A percentile compares a stretch with the other conserved stretches of the same genome.
Evolutionary conservation across 2,797 vertebrate species (phyloP).

Genomic region (Platalea minor): DNA sequence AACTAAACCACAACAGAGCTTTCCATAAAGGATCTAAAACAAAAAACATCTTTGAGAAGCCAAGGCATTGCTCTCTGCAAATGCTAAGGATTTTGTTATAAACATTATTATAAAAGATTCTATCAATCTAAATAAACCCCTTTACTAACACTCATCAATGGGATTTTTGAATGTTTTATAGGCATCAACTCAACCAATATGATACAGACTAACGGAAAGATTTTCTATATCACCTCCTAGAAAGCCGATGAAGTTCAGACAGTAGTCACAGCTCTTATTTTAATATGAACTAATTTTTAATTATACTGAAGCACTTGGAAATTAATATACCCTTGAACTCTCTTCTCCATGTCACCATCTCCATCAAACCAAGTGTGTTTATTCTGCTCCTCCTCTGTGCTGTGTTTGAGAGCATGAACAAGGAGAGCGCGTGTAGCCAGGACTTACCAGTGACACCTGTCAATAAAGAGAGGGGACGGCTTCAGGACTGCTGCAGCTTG

Average conservation of each 20-base stretch:
- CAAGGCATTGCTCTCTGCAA: neutral
- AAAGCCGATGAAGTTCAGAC: neutral
- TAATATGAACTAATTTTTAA: conserved; percentile 21
- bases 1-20: neutral
- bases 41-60: neutral
- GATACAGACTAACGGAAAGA: neutral
- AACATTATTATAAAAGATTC: neutral
- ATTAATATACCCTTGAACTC: conserved; percentile 10
- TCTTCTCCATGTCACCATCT: neutral
- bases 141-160: neutral
- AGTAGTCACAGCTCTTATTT: neutral
- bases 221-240: neutral
- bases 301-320: conserved; percentile 13
- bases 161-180: neutral
- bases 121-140: neutral
- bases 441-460: neutral
- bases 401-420: neutral
- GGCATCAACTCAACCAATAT: neutral
- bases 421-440: neutral
- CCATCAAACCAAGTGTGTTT: neutral
- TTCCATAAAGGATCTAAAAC: neutral
- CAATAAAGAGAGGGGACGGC: neutral
- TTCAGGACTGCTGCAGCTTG: neutral
- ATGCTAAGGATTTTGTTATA: neutral
- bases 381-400: neutral